Base-by-base conservation (phyloP, 1,140 invertebrate species). In the Nixonia krombeini region DNA sequence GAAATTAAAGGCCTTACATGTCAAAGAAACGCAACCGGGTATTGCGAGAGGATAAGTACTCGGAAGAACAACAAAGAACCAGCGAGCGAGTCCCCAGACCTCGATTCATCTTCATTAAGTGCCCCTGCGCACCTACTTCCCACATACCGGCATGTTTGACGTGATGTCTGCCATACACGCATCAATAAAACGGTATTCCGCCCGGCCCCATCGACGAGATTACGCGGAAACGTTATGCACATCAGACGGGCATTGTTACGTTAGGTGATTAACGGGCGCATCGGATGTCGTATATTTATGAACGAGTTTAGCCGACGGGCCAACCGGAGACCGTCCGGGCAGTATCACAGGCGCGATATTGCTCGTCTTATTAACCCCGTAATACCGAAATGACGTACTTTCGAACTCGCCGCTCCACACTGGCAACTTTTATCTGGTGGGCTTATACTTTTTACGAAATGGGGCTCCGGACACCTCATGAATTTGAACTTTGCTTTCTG, bases 401-500 rank as follows among this genome's bases (percentile, higher is more conserved):
- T 56, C 57, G 56, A 64, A 64, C 40, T 64, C n/a, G 41, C 33
- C 57, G 31, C 31, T 57, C 57, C 53, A 53, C 58, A 28, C 17
- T 23, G 41, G 16, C 18, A 66, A 66, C 55, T 66, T 66, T 66
- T 50, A 49, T 55, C 33, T 55, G 12, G 37, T 18, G 26, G 15
- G 45, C 44, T 21, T 49, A 33, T 49, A 59, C 50, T 56, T 61
- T 59, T 67, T 57, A 51, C 61, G 38, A 51, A 67, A 67, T 67
- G 64, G 50, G 64, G 45, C 64, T 61, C 57, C 57, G 47, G 65
- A 62, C 65, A 61, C 57, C 57, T 68, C 65, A 62, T 68, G 65
- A 68, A 68, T 68, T 68, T 62, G 57, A 68, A 68, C 57, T 68
- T 62, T 29, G 51, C 38, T 41, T 61, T 61, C 55, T 55, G 53